Conservation (phyloP, 35 echinoderm and acorn worm genomes). For the Strongylocentrotus purpuratus region DNA sequence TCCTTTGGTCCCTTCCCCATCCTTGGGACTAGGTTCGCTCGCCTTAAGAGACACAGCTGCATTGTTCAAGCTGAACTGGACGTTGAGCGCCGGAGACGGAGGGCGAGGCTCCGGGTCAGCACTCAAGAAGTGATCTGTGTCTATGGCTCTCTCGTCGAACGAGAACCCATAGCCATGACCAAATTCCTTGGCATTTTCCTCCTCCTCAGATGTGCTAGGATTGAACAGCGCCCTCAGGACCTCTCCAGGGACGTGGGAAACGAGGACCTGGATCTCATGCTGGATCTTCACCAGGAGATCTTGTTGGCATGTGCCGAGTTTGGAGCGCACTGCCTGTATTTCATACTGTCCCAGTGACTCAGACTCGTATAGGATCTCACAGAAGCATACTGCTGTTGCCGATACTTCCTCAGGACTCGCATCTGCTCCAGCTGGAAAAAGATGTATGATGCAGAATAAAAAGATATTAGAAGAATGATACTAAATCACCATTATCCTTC, state of each 20-base stretch:
- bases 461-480: background rate
- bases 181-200: conserved; percentile 54
- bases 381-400: conserved; percentile 68
- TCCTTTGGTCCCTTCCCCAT: conserved; percentile 6
- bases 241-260: conserved; percentile 65
- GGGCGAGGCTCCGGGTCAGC: background rate
- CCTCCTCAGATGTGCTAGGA: background rate
- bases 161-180: conserved; percentile 78
- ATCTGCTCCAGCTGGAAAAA: conserved; percentile 77
- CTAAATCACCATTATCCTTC: background rate
- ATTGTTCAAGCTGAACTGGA: conserved; percentile 44
- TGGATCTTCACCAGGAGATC: conserved; percentile 44
- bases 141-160: conserved; percentile 39
- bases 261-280: conserved; percentile 40
- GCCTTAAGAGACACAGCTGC: background rate
- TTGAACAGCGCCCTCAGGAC: conserved; percentile 23
- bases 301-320: conserved; percentile 64
- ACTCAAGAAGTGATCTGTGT: background rate
- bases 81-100: background rate
- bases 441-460: background rate
- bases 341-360: conserved; percentile 64
- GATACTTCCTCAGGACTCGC: conserved; percentile 62
- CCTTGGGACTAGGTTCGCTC: background rate
- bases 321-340: conserved; percentile 48
- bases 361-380: conserved; percentile 64